A percentile compares a stretch with the other conserved stretches of the same genome.
phyloP scores from a whole-genome alignment of 2,888 invertebrate genomes.

The Psylliodes chrysocephalus region DNA sequence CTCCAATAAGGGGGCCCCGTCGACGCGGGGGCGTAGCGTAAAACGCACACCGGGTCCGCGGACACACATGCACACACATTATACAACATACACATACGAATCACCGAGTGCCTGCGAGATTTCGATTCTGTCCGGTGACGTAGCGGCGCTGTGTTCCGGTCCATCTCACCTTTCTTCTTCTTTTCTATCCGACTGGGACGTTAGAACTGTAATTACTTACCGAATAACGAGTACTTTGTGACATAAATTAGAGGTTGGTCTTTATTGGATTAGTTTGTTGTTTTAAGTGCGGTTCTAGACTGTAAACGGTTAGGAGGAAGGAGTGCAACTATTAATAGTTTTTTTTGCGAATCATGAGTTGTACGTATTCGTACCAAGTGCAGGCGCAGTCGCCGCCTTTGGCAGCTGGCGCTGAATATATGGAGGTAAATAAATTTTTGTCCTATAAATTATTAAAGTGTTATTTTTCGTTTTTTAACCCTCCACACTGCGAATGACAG shows the following conservation, averaged over 20 bases:
- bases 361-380: conserved; percentile 62
- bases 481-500: no score
- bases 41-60: conserved; percentile 49
- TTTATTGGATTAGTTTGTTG: conserved; percentile 55
- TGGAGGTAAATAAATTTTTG: conserved; percentile 57
- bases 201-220: conserved; percentile 55
- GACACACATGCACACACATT: conserved; percentile 26
- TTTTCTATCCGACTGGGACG: no score
- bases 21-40: conserved; percentile 50
- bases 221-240: conserved; percentile 56
- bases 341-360: conserved; percentile 56
- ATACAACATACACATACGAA: conserved; percentile 13
- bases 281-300: conserved; percentile 45
- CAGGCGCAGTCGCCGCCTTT: conserved; percentile 60
- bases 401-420: conserved; percentile 60
- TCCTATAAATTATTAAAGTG: not conserved
- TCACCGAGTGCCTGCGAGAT: not conserved
- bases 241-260: conserved; percentile 55
- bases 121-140: conserved; percentile 9
- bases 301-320: no score
- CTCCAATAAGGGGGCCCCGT: conserved; percentile 52
- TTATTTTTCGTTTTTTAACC: no score
- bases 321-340: conserved; percentile 32
- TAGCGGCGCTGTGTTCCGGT: conserved; percentile 45
- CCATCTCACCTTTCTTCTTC: conserved; percentile 25